These are phyloP conservation scores for Strigamia maritima DNA, from an alignment of 2,888 invertebrate species.

Conservation along the genomic window DNA sequence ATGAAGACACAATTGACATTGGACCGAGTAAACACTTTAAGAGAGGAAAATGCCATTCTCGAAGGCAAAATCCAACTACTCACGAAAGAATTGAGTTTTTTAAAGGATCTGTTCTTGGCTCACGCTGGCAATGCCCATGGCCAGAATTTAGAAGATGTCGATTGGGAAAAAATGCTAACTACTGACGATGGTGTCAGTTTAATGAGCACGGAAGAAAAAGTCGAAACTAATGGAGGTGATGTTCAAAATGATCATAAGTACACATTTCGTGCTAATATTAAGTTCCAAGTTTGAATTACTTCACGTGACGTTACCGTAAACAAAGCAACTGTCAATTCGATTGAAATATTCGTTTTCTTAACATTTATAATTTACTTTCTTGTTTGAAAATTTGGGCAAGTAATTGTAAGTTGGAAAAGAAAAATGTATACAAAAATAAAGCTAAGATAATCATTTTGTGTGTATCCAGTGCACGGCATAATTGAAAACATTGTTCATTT, in stretches of 20 bases:
- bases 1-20: constrained; percentile 61
- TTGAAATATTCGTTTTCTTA: neutral
- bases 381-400: neutral
- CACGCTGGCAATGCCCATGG: constrained; percentile 64
- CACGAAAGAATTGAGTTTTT: constrained; percentile 73
- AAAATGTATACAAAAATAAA: neutral
- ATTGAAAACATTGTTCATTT: no score
- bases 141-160: constrained; percentile 48
- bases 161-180: constrained; percentile 47
- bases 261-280: neutral
- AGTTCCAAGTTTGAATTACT: neutral
- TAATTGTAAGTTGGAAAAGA: neutral
- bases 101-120: constrained; percentile 76
- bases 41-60: constrained; percentile 72
- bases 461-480: no score
- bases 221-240: neutral
- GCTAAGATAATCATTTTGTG: neutral
- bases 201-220: neutral
- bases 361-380: no score
- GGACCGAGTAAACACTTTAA: constrained; percentile 68
- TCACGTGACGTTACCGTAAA: neutral
- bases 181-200: neutral
- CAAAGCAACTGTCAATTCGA: neutral
- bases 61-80: constrained; percentile 76
- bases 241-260: constrained; percentile 25